These are phyloP conservation scores for Dicycla oo DNA, from an alignment of 2,888 invertebrate genomes.

Conservation along the genomic window DNA sequence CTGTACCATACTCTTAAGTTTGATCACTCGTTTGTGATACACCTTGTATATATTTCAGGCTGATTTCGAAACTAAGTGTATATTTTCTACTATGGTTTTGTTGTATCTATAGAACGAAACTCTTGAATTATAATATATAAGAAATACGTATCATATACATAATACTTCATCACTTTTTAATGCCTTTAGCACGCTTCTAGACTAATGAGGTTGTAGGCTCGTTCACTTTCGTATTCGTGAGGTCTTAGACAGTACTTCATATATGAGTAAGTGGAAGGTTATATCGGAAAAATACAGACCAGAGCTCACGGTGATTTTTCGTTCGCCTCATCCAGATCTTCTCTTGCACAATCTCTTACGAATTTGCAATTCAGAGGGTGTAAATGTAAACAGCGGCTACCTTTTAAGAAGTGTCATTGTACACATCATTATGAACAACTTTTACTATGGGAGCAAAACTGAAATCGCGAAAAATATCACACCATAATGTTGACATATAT, in stretches of 20 bases:
- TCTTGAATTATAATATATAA: constrained; percentile 26
- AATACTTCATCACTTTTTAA: constrained; percentile 19
- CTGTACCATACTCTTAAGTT: too few relatives aligned
- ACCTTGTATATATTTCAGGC: too few relatives aligned
- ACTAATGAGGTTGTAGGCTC: constrained; percentile 14
- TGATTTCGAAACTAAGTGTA: constrained; percentile 4
- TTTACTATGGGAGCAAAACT: too few relatives aligned
- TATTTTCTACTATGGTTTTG: constrained; percentile 20
- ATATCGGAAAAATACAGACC: background rate
- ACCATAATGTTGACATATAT: too few relatives aligned
- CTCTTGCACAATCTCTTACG: background rate
- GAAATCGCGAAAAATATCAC: too few relatives aligned
- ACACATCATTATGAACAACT: too few relatives aligned
- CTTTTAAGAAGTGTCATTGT: too few relatives aligned
- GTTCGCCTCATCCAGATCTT: too few relatives aligned
- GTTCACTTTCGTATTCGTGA: background rate
- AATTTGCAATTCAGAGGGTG: too few relatives aligned
- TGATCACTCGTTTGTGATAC: too few relatives aligned
- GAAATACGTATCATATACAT: background rate
- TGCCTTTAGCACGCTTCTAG: constrained; percentile 7
- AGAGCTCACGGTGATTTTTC: background rate
- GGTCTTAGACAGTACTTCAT: background rate
- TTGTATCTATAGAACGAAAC: constrained; percentile 11
- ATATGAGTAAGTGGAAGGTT: background rate
- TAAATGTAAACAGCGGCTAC: too few relatives aligned